Percentiles rank a stretch among this genome's conserved stretches.
Evolutionary conservation across 2,797 vertebrate species (phyloP).

Genomic region (Notoglanidium macrostoma): DNA sequence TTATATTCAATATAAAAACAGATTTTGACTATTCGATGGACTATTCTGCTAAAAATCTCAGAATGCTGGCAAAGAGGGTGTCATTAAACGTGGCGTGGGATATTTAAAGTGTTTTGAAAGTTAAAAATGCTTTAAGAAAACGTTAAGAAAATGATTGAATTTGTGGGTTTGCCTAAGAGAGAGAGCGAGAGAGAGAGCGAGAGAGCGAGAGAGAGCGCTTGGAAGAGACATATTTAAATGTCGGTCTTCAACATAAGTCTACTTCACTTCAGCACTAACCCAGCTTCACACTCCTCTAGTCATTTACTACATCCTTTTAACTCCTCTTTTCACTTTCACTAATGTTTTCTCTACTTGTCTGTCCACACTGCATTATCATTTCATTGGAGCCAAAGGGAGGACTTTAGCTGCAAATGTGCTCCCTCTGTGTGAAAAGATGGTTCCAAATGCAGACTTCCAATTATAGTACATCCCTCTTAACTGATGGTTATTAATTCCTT

Average conservation of each 20-base stretch:
- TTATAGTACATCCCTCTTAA: constrained; percentile 75
- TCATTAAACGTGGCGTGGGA: background rate
- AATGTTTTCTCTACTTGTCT: constrained; percentile 48
- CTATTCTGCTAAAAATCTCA: background rate
- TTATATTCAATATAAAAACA: background rate
- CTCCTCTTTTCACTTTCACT: constrained; percentile 39
- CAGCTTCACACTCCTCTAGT: background rate
- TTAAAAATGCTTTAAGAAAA: background rate
- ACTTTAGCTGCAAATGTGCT: constrained; percentile 55
- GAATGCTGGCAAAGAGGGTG: background rate
- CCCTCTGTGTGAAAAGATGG: constrained; percentile 62
- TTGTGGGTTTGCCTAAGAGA: background rate
- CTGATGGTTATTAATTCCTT: constrained; percentile 79
- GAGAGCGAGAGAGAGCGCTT: background rate
- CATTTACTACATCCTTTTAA: constrained; percentile 19
- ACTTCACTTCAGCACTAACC: constrained; percentile 1
- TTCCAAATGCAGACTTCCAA: constrained; percentile 70
- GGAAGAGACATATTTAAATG: constrained; percentile 1
- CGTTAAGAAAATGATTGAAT: background rate
- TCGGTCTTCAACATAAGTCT: constrained; percentile 1
- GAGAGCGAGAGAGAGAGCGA: background rate
- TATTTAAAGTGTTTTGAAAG: background rate
- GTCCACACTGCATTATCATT: constrained; percentile 46
- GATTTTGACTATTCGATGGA: background rate
- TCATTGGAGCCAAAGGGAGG: constrained; percentile 48